Evolutionary conservation across 1,140 invertebrate species (phyloP).

Genomic region (Sinonovacula constricta): DNA sequence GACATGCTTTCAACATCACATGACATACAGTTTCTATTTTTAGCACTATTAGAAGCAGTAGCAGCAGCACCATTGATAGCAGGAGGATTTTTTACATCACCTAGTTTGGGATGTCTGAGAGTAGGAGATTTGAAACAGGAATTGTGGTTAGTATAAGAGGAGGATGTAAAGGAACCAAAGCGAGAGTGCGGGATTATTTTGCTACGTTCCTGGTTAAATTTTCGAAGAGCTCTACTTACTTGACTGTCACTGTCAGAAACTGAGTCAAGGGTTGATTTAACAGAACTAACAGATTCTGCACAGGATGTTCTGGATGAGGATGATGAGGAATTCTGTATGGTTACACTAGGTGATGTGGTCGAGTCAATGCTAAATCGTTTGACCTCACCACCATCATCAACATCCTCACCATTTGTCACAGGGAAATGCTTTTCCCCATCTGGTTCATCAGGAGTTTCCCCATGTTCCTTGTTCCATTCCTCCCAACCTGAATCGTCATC

Average conservation of each 20-base stretch:
- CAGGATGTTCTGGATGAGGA: conserved; percentile 10
- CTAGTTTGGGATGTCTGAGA: conserved; percentile 21
- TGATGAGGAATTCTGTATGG: not conserved
- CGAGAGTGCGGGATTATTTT: conserved; percentile 50
- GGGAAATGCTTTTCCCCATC: not conserved
- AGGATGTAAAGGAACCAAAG: conserved; percentile 34
- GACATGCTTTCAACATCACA: conserved; percentile 48
- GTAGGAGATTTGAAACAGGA: conserved; percentile 43
- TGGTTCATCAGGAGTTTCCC: not conserved
- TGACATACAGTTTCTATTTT: conserved; percentile 54
- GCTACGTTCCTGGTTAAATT: conserved; percentile 48
- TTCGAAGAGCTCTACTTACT: conserved; percentile 48
- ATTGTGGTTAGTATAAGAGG: conserved; percentile 17
- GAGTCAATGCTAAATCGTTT: conserved; percentile 1
- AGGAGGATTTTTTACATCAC: conserved; percentile 13
- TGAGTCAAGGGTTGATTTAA: not conserved
- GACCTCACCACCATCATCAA: not conserved
- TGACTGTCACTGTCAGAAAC: conserved; percentile 41
- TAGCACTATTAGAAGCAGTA: conserved; percentile 33
- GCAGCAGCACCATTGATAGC: conserved; percentile 34
- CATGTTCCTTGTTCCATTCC: conserved; percentile 24
- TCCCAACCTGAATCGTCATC: conserved; percentile 35
- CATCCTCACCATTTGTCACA: not conserved
- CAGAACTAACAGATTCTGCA: not conserved
- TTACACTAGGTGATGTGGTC: not conserved